A percentile compares a stretch with the other conserved stretches of the same genome.
phyloP scores from a whole-genome alignment of 2,797 vertebrate species.

The Mormyrus proboscirostris region DNA sequence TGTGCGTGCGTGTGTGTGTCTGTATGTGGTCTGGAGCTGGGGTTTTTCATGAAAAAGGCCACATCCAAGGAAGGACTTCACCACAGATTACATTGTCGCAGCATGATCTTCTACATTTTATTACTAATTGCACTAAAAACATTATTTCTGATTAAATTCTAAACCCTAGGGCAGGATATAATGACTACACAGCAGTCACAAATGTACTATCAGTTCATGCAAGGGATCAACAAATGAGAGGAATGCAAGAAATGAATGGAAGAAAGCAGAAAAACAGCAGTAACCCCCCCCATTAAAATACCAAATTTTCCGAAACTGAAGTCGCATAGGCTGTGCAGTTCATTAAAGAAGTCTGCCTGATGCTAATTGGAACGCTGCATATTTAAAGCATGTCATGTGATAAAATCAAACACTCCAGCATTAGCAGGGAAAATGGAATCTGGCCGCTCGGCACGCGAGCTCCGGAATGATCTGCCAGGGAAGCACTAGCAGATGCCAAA shows the following conservation, averaged over 20 bases:
- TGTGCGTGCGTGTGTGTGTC: neutral
- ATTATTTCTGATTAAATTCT: neutral
- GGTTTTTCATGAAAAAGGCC: neutral
- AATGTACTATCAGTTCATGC: neutral
- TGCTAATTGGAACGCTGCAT: constrained; percentile 38
- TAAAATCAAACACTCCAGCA: constrained; percentile 65
- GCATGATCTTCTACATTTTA: neutral
- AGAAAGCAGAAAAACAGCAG: neutral
- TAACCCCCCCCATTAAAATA: neutral
- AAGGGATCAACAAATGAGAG: neutral
- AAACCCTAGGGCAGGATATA: neutral
- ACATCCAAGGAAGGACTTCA: neutral
- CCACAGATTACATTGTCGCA: neutral
- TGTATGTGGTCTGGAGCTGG: neutral
- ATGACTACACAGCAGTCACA: neutral
- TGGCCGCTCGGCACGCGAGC: constrained; percentile 59
- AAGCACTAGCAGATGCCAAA: constrained; percentile 60
- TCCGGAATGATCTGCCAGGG: constrained; percentile 30
- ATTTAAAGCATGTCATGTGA: constrained; percentile 65
- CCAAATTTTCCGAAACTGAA: neutral
- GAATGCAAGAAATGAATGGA: neutral
- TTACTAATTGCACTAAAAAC: neutral
- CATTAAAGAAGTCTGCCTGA: constrained; percentile 22
- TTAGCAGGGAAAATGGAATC: constrained; percentile 55
- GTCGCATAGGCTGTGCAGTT: constrained; percentile 6